Evolutionary conservation across 2,113 vertebrate genomes (phyloP), one percentile per base, ranked within the genome.

Genomic region (Poecile atricapillus): DNA sequence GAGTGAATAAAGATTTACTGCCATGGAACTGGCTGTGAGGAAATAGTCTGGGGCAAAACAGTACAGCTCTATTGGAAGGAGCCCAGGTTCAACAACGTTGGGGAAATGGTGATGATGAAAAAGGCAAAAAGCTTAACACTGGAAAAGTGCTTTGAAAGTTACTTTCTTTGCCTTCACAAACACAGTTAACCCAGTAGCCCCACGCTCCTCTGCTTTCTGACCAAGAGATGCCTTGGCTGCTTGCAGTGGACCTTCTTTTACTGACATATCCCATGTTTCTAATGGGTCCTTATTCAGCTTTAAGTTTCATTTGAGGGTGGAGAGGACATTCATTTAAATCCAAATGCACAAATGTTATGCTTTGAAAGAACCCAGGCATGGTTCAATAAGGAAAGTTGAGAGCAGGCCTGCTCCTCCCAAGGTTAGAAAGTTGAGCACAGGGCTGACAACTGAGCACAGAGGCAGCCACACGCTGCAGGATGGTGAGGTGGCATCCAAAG

Each of bases 401-500:
- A 76, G 12, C 24, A 69, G 24, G 5, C 5, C 11, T 60, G 28
- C 13, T 68, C 7, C 52, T 87, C 35, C 15, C 15, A 23, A 1
- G 7, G 53, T 16, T 27, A 68, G 33, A 41, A 64, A 33, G 44
- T 3, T 47, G 23, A 63, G 25, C 9, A 5, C 0, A 1, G 30
- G 13, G n/a, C 46, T 65, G 10, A 15, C 5, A 25, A 14, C 4
- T 1, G 24, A 47, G 23, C 37, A 39, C 0, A 1, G 11, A 16
- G 58, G n/a, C 46, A 67, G 35, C 60, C 70, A 25, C 0, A 0
- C 0, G 0, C 35, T 76, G 44, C 25, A 56, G 58, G 69, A 56
- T 2, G 30, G 41, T 47, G 31, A 37, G 1, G 3, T 22, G 60
- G 18, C 43, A n/a, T 22, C 84, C 43, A 37, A 65, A 69, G 41